Conservation (phyloP, 1,140 invertebrate species). For the Orius insidiosus region DNA sequence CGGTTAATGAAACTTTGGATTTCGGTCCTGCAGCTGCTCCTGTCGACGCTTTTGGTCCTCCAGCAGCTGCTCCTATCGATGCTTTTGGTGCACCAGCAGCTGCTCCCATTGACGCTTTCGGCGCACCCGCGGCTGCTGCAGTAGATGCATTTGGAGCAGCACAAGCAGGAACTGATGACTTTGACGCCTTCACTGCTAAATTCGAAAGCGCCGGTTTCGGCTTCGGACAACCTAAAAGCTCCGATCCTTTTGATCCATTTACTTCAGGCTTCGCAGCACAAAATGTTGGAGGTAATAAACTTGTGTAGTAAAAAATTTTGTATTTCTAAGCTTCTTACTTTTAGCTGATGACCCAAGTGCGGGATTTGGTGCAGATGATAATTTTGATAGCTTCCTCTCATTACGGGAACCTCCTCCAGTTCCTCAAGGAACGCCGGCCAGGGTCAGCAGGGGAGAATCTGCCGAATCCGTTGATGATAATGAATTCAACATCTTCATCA, state of each 20-base stretch:
- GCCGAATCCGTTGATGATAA: constrained; percentile 57
- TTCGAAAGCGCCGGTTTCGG: constrained; percentile 46
- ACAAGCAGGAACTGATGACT: constrained; percentile 32
- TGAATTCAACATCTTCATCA: constrained; percentile 63
- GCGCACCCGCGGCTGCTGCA: constrained; percentile 7
- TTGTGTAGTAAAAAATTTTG: too few species aligned
- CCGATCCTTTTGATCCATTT: constrained; percentile 31
- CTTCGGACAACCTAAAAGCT: constrained; percentile 16
- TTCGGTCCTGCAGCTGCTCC: neutral
- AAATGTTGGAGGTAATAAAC: constrained; percentile 16
- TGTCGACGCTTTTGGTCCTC: neutral
- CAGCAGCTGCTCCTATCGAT: neutral
- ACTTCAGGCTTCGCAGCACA: constrained; percentile 16
- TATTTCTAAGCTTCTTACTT: too few species aligned
- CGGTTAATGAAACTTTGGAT: neutral
- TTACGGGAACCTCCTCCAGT: constrained; percentile 51
- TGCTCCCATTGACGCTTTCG: constrained; percentile 24
- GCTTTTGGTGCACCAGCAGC: constrained; percentile 20
- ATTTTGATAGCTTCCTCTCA: constrained; percentile 69
- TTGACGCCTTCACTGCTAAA: constrained; percentile 72
- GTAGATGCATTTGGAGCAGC: neutral
- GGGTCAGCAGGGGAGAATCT: constrained; percentile 42
- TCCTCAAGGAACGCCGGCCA: constrained; percentile 35
- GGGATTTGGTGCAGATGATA: constrained; percentile 47
- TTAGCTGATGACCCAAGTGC: constrained; percentile 9